Percentiles rank a stretch among this genome's conserved stretches.
phyloP scores from a whole-genome alignment of 2,888 invertebrate genomes.

The Chloroclysta siterata region DNA sequence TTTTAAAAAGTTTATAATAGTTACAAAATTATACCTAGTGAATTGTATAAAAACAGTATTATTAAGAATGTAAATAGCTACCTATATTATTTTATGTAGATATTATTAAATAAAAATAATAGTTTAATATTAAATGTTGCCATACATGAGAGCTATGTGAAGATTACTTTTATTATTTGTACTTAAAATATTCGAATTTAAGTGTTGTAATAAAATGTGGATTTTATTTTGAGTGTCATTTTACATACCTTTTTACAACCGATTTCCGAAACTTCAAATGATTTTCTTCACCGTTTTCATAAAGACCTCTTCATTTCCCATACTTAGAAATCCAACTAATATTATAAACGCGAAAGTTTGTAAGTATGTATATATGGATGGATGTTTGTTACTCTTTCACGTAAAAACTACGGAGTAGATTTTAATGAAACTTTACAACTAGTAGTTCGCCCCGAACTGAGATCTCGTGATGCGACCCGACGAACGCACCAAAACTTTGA shows the following conservation, averaged over 20 bases:
- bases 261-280: too few relatives aligned
- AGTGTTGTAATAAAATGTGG: slow-evolving; percentile 69
- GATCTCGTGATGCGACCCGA: too few relatives aligned
- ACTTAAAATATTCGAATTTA: slow-evolving; percentile 77
- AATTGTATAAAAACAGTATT: slow-evolving; percentile 64
- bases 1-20: slow-evolving; percentile 28
- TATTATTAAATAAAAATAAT: slow-evolving; percentile 43
- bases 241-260: slow-evolving; percentile 1
- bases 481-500: too few relatives aligned
- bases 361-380: too few relatives aligned
- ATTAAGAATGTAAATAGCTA: slow-evolving; percentile 57
- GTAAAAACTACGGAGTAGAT: too few relatives aligned
- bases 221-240: slow-evolving; percentile 36
- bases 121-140: slow-evolving; percentile 54
- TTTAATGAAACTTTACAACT: too few relatives aligned
- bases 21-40: slow-evolving; percentile 36
- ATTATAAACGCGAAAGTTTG: too few relatives aligned
- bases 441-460: too few relatives aligned
- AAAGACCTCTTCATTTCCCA: too few relatives aligned
- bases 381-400: too few relatives aligned
- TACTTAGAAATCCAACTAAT: too few relatives aligned
- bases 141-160: slow-evolving; percentile 60
- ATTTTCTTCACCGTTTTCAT: too few relatives aligned
- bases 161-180: slow-evolving; percentile 53
- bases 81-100: slow-evolving; percentile 42